phyloP scores from a whole-genome alignment of 2,888 invertebrate species.

The Brachypterus glaber region DNA sequence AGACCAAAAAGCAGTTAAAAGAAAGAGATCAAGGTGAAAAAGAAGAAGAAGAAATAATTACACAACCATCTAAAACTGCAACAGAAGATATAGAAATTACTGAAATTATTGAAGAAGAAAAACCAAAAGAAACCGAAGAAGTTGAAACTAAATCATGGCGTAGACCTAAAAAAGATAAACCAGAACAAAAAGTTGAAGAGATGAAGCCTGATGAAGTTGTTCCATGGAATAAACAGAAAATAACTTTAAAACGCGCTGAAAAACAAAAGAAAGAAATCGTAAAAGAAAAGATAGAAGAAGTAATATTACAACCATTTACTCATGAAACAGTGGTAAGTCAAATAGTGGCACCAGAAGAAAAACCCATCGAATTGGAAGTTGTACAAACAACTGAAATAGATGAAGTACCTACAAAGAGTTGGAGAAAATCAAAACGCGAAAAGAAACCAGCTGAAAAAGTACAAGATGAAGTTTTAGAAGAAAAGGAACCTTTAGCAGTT shows the following conservation, averaged over 20 bases:
- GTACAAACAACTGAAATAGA: constrained; percentile 25
- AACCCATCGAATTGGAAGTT: constrained; percentile 27
- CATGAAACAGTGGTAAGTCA: constrained; percentile 44
- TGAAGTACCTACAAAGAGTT: too few relatives aligned
- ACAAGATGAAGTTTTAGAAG: constrained; percentile 22
- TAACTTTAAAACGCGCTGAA: constrained; percentile 39
- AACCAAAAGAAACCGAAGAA: constrained; percentile 12
- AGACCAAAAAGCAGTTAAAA: constrained; percentile 45
- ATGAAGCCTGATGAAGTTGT: constrained; percentile 12
- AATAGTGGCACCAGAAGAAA: constrained; percentile 39
- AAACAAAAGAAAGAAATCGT: constrained; percentile 35
- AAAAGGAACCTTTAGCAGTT: constrained; percentile 23
- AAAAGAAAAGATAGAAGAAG: constrained; percentile 26
- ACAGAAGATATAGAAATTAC: constrained; percentile 21
- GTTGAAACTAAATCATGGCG: constrained; percentile 18
- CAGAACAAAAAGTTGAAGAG: constrained; percentile 18
- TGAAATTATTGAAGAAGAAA: constrained; percentile 23
- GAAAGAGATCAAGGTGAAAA: constrained; percentile 34
- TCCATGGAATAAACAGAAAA: constrained; percentile 52
- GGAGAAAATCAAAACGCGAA: too few relatives aligned
- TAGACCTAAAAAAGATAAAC: constrained; percentile 15
- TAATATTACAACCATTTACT: constrained; percentile 36
- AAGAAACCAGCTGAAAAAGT: constrained; percentile 16
- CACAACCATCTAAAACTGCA: too few relatives aligned
- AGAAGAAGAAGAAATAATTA: constrained; percentile 41